Evolutionary conservation across 2,888 invertebrate genomes (phyloP), one percentile per base, ranked within the genome.

Genomic region (Parascotia fuliginaria): DNA sequence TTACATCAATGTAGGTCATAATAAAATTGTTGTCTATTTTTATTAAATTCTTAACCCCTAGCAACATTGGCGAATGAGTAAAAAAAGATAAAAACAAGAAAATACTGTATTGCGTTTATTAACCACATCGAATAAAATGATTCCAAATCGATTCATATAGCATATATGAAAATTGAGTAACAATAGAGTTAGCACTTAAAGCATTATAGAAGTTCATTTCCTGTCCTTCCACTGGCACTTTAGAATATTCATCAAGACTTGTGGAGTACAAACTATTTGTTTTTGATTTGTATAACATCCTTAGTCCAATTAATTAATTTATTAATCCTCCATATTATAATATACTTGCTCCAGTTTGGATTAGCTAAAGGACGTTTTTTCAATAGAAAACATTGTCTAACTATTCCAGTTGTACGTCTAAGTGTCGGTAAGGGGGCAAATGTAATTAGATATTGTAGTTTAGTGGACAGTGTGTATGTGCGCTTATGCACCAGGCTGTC

Each of bases 401-500:
- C 24, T 24, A 24, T 24, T 24, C 24, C 24, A 24, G 7, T 24
- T 6, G 7, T 24, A 19, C 7, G 24, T 24, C 7, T 1, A 24
- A 7, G 24, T 24, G 4, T 24, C 7, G 24, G 24, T 3, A 24
- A 24, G 6, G 24, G 24, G 24, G 7, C 7, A 24, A 24, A 7
- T 24, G 3, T 24, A 24, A 24, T 7, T 4, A 24, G 4, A 4
- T 3, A 7, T 7, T 24, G 7, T 3, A 24, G 7, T 24, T 7
- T 9, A 9, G 4, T 7, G 7, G 24, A 6, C 7, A 7, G 1
- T 28, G 28, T 28, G 28, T 28, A 11, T 41, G 31, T 33, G 37
- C 42, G n/a, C 24, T 27, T 27, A 15, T 28, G 42, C 13, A 33
- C 24, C 24, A 24, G 24, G 24, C 50, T 36, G 34, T 16, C 13